Evolutionary conservation across 2,888 invertebrate genomes (phyloP), one percentile per base, ranked within the genome.

Genomic region (Acronicta leporina): DNA sequence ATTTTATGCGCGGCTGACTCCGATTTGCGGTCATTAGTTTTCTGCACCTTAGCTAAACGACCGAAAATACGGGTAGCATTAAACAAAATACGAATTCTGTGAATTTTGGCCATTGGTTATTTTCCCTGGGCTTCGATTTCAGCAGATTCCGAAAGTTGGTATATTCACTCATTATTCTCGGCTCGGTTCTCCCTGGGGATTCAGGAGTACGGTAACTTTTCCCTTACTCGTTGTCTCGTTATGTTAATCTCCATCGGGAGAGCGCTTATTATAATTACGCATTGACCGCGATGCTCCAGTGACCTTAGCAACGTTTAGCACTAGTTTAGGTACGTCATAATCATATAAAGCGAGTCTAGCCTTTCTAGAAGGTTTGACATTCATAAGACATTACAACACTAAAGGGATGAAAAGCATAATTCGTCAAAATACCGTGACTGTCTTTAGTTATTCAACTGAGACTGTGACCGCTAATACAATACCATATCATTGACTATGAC

Each of bases 211-310:
- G 75, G 76, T 74, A 89, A 88, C 86, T 89, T 87, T 86, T 81
- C 78, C 78, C 75, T 79, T 86, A 87, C 87, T 87, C 82, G 79
- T 84, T 83, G 83, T 83, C 82, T 86, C 84, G 81, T 87, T 87
- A 88, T 84, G 86, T 79, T 84, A 88, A 86, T 85, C 84, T 80
- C 84, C 73, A 73, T 61, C 53, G 82, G 80, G 82, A 80, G 62
- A 74, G 69, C 63, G 75, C 77, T 80, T 79, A 82, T 84, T 87
- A 84, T 84, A 83, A 83, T 82, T 78, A 70, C 68, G 65, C 72
- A 73, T 68, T 77, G 72, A 78, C 75, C 71, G 63, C 55, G 57
- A 72, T 47, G 57, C 61, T 55, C 61, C 49, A 56, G 56, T 75
- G 52, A 72, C 68, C 68, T 66, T 55, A 54, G 50, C 47, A 40